phyloP scores from a whole-genome alignment of 2,888 invertebrate species.

The Abscondita cerata region DNA sequence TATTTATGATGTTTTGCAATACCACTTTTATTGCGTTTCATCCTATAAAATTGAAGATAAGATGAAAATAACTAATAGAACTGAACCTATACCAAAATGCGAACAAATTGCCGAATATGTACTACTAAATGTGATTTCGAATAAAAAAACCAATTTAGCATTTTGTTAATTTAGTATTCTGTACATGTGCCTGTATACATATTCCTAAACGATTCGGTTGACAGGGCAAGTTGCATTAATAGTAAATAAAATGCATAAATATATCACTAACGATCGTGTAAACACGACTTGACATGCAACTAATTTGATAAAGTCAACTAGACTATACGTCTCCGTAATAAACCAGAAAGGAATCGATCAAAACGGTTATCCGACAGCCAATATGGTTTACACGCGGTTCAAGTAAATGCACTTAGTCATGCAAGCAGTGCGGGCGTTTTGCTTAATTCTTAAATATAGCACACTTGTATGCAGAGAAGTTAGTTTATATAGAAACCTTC shows the following conservation, averaged over 20 bases:
- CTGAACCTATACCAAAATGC: too few relatives aligned
- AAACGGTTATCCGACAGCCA: constrained; percentile 36
- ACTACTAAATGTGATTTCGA: too few relatives aligned
- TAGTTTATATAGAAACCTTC: constrained; percentile 19
- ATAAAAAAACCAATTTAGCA: too few relatives aligned
- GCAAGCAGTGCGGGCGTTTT: constrained; percentile 37
- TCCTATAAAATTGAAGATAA: too few relatives aligned
- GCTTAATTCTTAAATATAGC: background rate
- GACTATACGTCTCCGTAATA: constrained; percentile 39
- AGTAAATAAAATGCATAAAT: constrained; percentile 13
- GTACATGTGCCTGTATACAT: too few relatives aligned
- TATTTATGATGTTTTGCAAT: too few relatives aligned
- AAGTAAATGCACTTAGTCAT: constrained; percentile 40
- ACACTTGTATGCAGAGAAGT: constrained; percentile 20
- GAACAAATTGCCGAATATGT: too few relatives aligned
- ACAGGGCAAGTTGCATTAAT: background rate
- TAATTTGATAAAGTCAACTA: constrained; percentile 42
- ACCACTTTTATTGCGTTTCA: too few relatives aligned
- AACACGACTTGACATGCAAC: constrained; percentile 39
- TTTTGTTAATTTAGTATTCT: too few relatives aligned
- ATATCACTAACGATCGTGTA: constrained; percentile 33
- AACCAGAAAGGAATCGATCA: constrained; percentile 43
- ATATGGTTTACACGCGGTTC: constrained; percentile 43
- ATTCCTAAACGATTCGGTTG: too few relatives aligned
- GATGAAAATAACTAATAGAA: too few relatives aligned